Evolutionary conservation across 2,797 vertebrate genomes (phyloP).

Genomic region (Danio choprae): DNA sequence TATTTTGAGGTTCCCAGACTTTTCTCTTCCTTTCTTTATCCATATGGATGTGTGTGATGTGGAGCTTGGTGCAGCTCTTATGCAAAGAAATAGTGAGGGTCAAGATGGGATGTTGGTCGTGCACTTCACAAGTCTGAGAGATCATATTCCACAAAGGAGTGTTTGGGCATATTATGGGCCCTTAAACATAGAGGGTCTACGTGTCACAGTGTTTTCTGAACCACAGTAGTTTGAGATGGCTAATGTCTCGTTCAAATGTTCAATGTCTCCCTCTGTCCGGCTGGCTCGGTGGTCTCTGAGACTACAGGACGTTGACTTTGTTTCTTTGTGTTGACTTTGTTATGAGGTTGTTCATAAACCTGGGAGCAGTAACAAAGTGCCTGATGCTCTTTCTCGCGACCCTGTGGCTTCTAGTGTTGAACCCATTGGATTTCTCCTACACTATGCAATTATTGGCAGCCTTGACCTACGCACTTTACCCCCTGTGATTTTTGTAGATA

Average conservation of each 20-base stretch:
- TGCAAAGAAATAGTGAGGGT: too few relatives aligned
- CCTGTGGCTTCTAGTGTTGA: background rate
- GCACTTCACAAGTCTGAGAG: background rate
- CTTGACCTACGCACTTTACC: too few relatives aligned
- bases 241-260: constrained; percentile 21
- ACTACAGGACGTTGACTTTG: constrained; percentile 34
- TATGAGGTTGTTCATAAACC: constrained; percentile 3
- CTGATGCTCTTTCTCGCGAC: background rate
- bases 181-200: background rate
- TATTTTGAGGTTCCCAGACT: too few relatives aligned
- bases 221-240: constrained; percentile 13
- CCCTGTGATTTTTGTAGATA: too few relatives aligned
- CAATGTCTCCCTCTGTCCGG: background rate
- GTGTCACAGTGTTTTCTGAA: constrained; percentile 15
- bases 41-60: too few relatives aligned
- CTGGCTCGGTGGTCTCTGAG: background rate
- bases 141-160: constrained; percentile 18
- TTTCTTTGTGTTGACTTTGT: too few relatives aligned
- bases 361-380: background rate
- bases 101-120: too few relatives aligned
- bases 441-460: too few relatives aligned
- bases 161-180: constrained; percentile 3
- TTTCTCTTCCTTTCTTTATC: too few relatives aligned
- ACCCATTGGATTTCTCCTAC: background rate
- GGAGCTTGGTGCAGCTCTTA: too few relatives aligned